Evolutionary conservation across 2,797 vertebrate genomes (phyloP), one percentile per base, ranked within the genome.

Genomic region (Glossophaga mutica): DNA sequence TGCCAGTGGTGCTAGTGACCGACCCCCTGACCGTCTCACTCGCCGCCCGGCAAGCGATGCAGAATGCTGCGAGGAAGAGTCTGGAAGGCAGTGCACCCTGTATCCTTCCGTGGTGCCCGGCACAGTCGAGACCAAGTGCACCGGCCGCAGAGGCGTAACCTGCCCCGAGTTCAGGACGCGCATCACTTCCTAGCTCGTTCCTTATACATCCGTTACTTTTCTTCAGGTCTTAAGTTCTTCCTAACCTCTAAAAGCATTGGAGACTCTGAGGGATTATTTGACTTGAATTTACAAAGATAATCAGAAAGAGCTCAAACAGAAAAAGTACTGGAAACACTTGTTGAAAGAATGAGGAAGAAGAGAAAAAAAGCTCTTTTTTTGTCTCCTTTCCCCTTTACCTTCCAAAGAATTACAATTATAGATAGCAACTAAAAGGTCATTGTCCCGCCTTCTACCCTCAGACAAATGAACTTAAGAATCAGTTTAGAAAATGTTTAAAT

Each of bases 91-190:
- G 11, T 0, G 87, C 91, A 9, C 82, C 83, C 21, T 44, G 97
- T 97, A 96, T 97, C 90, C 95, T 96, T 96, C 68, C 22, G n/a
- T 62, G 48, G 32, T 21, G 15, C n/a, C 1, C 0, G 57, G 65
- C 24, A 11, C 10, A 22, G 0, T 8, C 1, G 6, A 46, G 59
- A 79, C 37, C 73, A 55, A 19, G 7, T 5, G 6, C 2, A 11
- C 62, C 62, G 18, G 78, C 22, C 2, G 0, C 16, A 3, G 55
- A 71, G 32, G n/a, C 21, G 7, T 37, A 14, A 42, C 79, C 46
- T 6, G 62, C 14, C 50, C 57, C 5, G 1, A 4, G n/a, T 42
- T 73, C 48, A 9, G 12, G 12, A 18, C 16, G 1, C 0, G 1
- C 3, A 0, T 18, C 18, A 9, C 82, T 68, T 37, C 15, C 6